Evolutionary conservation across 2,113 vertebrate genomes (phyloP).

Genomic region (Antigone vipio): DNA sequence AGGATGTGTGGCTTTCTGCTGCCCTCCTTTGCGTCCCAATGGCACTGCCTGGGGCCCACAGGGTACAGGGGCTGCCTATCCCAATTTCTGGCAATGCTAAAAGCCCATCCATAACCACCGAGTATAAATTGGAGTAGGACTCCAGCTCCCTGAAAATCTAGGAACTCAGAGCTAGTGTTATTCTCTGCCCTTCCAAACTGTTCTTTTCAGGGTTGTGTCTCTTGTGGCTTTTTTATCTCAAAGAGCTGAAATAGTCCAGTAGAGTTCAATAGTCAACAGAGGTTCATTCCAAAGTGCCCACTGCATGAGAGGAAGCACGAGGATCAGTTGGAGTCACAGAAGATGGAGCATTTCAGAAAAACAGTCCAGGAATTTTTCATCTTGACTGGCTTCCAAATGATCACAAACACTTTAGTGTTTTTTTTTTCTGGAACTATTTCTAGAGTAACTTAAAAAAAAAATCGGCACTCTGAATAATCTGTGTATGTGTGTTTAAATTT

Average conservation of each 20-base stretch:
- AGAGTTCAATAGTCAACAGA: not conserved
- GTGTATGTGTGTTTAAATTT: not conserved
- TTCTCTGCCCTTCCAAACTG: not conserved
- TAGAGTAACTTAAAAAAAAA: not conserved
- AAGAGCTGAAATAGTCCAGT: not conserved
- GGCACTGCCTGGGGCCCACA: no score
- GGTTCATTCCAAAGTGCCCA: not conserved
- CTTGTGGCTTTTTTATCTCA: not conserved
- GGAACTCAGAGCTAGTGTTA: not conserved
- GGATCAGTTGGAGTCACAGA: not conserved
- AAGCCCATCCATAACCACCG: not conserved
- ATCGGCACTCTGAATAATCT: rapidly evolving
- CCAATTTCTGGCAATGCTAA: not conserved
- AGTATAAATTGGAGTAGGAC: not conserved
- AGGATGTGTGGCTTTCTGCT: not conserved
- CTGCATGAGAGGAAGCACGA: rapidly evolving
- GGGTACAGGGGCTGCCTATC: not conserved
- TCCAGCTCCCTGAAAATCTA: not conserved
- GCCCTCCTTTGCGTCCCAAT: not conserved
- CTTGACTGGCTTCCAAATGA: not conserved
- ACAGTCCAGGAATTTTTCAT: not conserved
- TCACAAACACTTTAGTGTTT: not conserved
- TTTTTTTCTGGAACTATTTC: not conserved
- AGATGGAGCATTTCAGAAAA: not conserved
- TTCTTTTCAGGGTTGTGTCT: not conserved